phyloP scores from a whole-genome alignment of 2,888 invertebrate species.

The Eupsilia transversa region DNA sequence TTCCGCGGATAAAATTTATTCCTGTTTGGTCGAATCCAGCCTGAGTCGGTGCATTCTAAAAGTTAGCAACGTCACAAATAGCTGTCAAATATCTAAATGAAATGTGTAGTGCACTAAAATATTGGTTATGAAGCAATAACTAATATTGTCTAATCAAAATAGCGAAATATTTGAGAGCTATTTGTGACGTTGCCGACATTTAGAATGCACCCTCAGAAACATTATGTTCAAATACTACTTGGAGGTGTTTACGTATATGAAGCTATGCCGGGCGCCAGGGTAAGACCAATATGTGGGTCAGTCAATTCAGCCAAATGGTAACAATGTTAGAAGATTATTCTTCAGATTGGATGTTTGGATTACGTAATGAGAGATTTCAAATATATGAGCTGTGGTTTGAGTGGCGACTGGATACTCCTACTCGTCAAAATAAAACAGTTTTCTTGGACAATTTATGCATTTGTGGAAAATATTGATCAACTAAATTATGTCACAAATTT shows the following conservation, averaged over 20 bases:
- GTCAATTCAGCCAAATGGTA: not conserved
- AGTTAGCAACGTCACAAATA: not conserved
- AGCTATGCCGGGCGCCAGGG: constrained; percentile 6
- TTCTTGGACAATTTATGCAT: constrained; percentile 33
- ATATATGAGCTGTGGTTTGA: constrained; percentile 7
- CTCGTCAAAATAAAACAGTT: constrained; percentile 44
- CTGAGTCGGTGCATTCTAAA: not conserved
- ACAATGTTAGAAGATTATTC: not conserved
- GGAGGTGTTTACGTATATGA: not conserved
- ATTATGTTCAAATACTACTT: not conserved
- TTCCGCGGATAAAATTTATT: no score
- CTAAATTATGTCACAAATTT: constrained; percentile 10
- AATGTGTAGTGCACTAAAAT: not conserved
- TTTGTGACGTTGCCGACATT: not conserved
- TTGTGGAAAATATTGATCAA: constrained; percentile 22
- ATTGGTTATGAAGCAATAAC: no score
- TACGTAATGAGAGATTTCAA: not conserved
- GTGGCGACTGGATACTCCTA: constrained; percentile 15
- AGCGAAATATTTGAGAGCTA: no score
- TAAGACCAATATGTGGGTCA: constrained; percentile 3
- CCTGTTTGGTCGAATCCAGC: no score
- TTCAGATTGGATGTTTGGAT: not conserved
- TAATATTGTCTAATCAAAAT: not conserved
- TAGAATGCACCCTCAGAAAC: not conserved
- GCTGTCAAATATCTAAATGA: not conserved